phyloP scores from a whole-genome alignment of 2,888 invertebrate genomes.

The Nephrotoma appendiculata region DNA sequence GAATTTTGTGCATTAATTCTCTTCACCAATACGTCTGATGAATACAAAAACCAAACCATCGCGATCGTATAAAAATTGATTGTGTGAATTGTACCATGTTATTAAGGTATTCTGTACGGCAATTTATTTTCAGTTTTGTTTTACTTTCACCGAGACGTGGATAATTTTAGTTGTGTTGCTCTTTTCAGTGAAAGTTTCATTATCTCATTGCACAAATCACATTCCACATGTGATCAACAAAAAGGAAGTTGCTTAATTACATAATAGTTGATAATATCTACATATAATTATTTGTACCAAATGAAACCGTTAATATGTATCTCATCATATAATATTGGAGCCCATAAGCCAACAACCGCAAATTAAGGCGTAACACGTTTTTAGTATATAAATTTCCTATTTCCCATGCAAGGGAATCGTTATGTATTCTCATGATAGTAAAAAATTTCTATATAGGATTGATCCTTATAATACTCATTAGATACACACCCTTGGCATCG shows the following conservation, averaged over 20 bases:
- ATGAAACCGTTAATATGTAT: not conserved
- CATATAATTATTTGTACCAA: not conserved
- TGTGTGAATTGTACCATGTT: not conserved
- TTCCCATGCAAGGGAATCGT: not conserved
- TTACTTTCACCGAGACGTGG: not conserved
- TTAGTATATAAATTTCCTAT: not conserved
- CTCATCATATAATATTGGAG: not conserved
- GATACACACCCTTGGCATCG: conserved; percentile 4
- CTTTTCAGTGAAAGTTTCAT: not conserved
- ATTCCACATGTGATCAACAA: not conserved
- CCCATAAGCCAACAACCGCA: not conserved
- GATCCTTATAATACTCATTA: not conserved
- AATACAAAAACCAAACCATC: not conserved
- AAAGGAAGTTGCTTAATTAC: not conserved
- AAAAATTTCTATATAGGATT: not conserved
- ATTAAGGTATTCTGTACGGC: not conserved
- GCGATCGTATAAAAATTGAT: not conserved
- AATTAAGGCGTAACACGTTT: not conserved
- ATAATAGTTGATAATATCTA: not conserved
- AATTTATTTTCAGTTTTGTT: not conserved
- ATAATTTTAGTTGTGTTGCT: not conserved
- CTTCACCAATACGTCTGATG: not conserved
- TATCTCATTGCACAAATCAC: not conserved
- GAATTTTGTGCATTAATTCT: not conserved
- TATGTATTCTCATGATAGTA: not conserved